phyloP scores from a whole-genome alignment of 2,797 vertebrate genomes.

The Phaenicophaeus curvirostris region DNA sequence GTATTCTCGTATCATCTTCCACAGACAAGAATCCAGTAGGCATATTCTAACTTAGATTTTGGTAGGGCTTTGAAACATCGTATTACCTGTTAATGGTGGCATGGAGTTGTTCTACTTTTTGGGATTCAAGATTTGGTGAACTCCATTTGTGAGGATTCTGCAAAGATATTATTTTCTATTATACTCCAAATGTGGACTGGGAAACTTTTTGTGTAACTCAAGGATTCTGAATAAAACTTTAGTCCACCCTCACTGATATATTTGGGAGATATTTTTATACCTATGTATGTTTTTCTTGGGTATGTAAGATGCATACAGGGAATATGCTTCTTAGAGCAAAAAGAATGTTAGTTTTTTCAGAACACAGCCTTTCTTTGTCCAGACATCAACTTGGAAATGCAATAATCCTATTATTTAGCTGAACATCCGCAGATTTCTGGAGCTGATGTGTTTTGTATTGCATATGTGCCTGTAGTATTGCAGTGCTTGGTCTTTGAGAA shows the following conservation, averaged over 20 bases:
- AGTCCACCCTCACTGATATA: background rate
- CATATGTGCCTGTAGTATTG: fast-evolving
- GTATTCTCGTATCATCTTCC: background rate
- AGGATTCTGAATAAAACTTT: background rate
- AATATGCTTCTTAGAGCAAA: background rate
- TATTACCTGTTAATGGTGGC: background rate
- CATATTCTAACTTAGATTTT: background rate
- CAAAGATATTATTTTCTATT: background rate
- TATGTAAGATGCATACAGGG: background rate
- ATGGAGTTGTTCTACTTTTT: background rate
- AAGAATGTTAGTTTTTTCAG: background rate
- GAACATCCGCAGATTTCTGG: background rate
- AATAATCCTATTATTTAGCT: background rate
- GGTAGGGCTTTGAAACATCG: background rate
- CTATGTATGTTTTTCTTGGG: background rate
- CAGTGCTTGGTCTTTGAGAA: background rate
- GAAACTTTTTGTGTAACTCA: background rate
- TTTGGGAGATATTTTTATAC: background rate
- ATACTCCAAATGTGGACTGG: background rate
- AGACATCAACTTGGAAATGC: background rate
- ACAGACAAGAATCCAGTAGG: background rate
- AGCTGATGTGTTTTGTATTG: background rate
- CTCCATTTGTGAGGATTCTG: background rate
- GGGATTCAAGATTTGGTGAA: background rate
- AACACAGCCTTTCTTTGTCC: background rate